Evolutionary conservation across 2,888 invertebrate genomes (phyloP).

Genomic region (Petrophora chlorosata): DNA sequence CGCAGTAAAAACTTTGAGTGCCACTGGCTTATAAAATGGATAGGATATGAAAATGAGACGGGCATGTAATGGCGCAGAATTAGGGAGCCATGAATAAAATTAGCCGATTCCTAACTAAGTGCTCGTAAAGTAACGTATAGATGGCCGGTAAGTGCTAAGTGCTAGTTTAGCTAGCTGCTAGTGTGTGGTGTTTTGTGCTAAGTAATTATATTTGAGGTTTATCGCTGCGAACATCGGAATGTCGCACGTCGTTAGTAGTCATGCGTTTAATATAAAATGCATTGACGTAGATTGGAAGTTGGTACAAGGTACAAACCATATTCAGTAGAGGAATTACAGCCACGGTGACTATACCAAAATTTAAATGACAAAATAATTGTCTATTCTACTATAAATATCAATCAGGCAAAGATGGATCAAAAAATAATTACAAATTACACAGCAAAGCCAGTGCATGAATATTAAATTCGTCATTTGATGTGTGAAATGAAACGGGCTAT

Average conservation of each 20-base stretch:
- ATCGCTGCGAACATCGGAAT: conserved; percentile 5
- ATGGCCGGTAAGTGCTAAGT: conserved; percentile 18
- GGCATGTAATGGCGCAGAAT: conserved; percentile 29
- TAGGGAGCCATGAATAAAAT: conserved; percentile 37
- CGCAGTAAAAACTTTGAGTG: conserved; percentile 31
- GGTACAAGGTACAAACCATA: too few relatives aligned
- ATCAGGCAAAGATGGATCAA: too few relatives aligned
- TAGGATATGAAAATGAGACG: conserved; percentile 30
- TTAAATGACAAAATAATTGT: too few relatives aligned
- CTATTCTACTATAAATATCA: too few relatives aligned
- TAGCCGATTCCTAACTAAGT: conserved; percentile 28
- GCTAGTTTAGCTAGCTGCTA: conserved; percentile 1
- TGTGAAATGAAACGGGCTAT: conserved; percentile 9
- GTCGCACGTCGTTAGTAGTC: conserved; percentile 10
- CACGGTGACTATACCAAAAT: too few relatives aligned
- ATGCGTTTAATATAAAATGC: conserved; percentile 5
- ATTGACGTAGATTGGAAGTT: background rate
- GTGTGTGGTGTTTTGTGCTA: too few relatives aligned
- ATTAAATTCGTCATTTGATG: conserved; percentile 1
- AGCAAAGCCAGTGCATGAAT: too few relatives aligned
- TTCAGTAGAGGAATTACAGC: too few relatives aligned
- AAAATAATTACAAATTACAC: too few relatives aligned
- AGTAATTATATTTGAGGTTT: conserved; percentile 14
- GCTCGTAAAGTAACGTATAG: conserved; percentile 24
- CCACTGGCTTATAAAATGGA: conserved; percentile 28